Evolutionary conservation across 2,113 vertebrate genomes (phyloP), one percentile per base, ranked within the genome.

Genomic region (Nothoprocta perdicaria): DNA sequence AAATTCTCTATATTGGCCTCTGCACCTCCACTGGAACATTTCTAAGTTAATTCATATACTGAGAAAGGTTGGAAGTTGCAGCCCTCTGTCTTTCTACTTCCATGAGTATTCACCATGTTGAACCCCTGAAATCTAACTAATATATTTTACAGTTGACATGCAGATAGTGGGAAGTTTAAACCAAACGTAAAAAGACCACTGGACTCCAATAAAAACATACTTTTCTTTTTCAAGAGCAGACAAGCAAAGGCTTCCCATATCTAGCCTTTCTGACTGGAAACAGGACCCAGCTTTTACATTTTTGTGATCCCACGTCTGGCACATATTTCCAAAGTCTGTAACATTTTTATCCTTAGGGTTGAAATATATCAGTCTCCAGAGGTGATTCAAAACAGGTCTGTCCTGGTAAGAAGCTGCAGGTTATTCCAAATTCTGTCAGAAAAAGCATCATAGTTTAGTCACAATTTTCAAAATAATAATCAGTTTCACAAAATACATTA

Each of bases 361-460:
- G 91, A 97, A 96, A 96, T 95, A 94, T 93, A 61, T 93, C 96
- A 96, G 88, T 90, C 95, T 92, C 88, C 24, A 89, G 96, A 91
- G 96, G 88, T 94, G 96, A 95, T 96, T 92, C 71, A 93, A 93
- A 96, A 78, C 90, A 97, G 66, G 84, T 22, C 84, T 96, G 79
- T 94, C 94, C 80, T 95, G 87, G 69, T 89, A 93, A 96, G 79
- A 91, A 96, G 79, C 73, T 93, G 57, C 65, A 90, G 52, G 90
- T 92, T 88, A 81, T 61, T 95, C 91, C 93, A 91, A 95, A 87
- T 92, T 92, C 79, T 88, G 77, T 87, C 80, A 90, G 67, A 94
- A 95, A 86, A 10, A 43, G 63, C 29, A 77, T 74, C 84, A 69
- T 84, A 90, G 41, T 88, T 91, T 76, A 96, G 75, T 75, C 82